phyloP scores from a whole-genome alignment of 2,888 invertebrate species.

The Vandiemenella viatica region DNA sequence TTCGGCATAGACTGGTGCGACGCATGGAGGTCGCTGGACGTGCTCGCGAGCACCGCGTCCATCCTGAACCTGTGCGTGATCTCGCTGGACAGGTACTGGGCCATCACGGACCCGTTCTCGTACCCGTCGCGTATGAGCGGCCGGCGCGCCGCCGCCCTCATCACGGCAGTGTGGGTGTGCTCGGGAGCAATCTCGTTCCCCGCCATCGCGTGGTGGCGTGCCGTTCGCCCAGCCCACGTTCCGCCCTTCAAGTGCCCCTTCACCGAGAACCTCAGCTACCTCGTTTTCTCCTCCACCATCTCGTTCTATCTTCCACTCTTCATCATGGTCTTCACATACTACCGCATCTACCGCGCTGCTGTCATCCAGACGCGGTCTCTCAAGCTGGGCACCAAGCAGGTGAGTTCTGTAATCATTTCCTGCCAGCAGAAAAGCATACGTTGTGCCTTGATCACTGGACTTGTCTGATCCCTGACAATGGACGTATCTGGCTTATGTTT shows the following conservation, averaged over 20 bases:
- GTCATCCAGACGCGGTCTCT: conserved; percentile 81
- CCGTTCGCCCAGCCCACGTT: conserved; percentile 63
- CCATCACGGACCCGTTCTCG: conserved; percentile 94
- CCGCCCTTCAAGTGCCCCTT: conserved; percentile 83
- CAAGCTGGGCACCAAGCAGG: conserved; percentile 77
- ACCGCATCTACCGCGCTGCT: conserved; percentile 87
- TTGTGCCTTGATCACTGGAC: too few species aligned
- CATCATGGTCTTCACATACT: conserved; percentile 97
- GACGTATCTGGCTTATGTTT: too few species aligned
- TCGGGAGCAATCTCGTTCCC: conserved; percentile 96
- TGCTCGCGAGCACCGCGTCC: conserved; percentile 92
- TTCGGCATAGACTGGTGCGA: conserved; percentile 96
- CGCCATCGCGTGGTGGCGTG: conserved; percentile 93
- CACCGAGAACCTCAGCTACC: conserved; percentile 89
- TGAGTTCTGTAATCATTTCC: too few species aligned
- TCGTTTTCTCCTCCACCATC: conserved; percentile 93
- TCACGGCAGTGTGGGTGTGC: conserved; percentile 91
- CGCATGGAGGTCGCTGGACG: conserved; percentile 92
- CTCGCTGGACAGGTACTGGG: conserved; percentile 93
- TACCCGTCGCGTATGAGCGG: conserved; percentile 92
- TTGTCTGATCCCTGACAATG: too few species aligned
- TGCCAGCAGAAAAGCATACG: too few species aligned
- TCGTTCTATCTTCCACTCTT: conserved; percentile 93
- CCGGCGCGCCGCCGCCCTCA: conserved; percentile 68
- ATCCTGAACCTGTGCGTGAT: conserved; percentile 96